Base-by-base conservation (phyloP, 2,113 vertebrate species). In the Labeo rohita region DNA sequence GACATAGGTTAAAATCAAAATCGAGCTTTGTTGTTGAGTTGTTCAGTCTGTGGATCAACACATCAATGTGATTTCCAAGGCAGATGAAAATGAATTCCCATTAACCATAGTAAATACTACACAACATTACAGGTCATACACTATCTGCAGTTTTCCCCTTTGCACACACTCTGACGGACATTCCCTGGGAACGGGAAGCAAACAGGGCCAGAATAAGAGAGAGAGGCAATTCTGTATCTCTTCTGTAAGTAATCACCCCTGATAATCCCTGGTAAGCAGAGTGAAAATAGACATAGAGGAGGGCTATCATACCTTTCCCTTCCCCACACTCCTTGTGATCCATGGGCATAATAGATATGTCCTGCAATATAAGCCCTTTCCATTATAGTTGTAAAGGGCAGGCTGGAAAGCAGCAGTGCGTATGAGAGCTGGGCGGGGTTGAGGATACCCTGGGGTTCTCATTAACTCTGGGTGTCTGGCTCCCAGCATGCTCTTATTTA, bases 251-350 rank as follows among this genome's bases (percentile, higher is more conserved):
- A 88, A 90, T 90, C 89, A 70, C 85, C 79, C 52, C 23, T 39
- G 73, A 83, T 88, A 90, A 90, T 88, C 89, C 79, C 89, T 83
- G 63, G 74, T 90, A 90, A 88, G 85, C 86, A 88, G 87, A 85
- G 79, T 87, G 85, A 84, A 90, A 90, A 88, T 88, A 90, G 85
- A 88, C 82, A 63, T 77, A 63, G 52, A 52, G 84, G 59, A 52
- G 68, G 72, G 70, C 47, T 78, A 66, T 79, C 84, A 73, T 47
- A 87, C 36, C 54, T 56, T 36, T 81, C 39, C 15, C 8, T 59
- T 34, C 43, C 43, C 18, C 47, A 83, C 11, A 39, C 63, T 80
- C 18, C 39, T 18, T 80, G 10, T 16, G 49, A 45, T 84, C 47
- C 80, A 68, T 47, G 47, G 18, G 0, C 61, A 81, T 18, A 72